A percentile compares a stretch with the other conserved stretches of the same genome.
These are phyloP conservation scores for Callyntrura guangdongensis DNA, from an alignment of 2,888 invertebrate species.

Conservation along the genomic window DNA sequence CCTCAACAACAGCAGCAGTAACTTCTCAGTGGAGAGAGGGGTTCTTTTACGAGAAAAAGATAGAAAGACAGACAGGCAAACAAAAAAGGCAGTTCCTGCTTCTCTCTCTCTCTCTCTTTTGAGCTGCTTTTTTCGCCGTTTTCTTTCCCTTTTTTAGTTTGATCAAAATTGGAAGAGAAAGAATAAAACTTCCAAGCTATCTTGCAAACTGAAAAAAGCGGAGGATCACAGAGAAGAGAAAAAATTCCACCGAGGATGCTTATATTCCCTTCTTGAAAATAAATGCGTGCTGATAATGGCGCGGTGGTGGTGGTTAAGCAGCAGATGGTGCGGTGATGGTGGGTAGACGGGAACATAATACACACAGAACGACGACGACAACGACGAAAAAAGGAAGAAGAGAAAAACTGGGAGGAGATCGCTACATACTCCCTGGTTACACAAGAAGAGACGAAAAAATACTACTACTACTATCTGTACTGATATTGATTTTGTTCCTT, in stretches of 20 bases:
- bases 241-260: slow-evolving; percentile 33
- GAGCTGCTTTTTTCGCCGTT: slow-evolving; percentile 18
- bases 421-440: background rate
- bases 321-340: no score
- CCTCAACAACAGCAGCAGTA: background rate
- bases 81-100: background rate
- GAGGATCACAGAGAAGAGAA: slow-evolving; percentile 1
- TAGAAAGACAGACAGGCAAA: background rate
- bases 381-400: no score
- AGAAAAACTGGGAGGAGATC: background rate
- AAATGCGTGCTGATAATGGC: slow-evolving; percentile 33
- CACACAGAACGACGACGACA: no score
- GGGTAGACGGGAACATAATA: no score
- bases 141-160: slow-evolving; percentile 18
- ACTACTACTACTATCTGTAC: background rate
- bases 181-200: no score
- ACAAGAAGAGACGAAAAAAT: background rate
- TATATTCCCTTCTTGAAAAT: slow-evolving; percentile 24
- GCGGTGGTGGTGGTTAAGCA: slow-evolving; percentile 11
- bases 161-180: slow-evolving; percentile 71
- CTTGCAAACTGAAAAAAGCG: no score
- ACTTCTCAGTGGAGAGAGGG: no score
- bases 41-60: no score
- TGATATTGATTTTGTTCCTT: no score
- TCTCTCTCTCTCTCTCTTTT: background rate